Evolutionary conservation across 2,797 vertebrate genomes (phyloP).

Genomic region (Rhinatrema bivittatum): DNA sequence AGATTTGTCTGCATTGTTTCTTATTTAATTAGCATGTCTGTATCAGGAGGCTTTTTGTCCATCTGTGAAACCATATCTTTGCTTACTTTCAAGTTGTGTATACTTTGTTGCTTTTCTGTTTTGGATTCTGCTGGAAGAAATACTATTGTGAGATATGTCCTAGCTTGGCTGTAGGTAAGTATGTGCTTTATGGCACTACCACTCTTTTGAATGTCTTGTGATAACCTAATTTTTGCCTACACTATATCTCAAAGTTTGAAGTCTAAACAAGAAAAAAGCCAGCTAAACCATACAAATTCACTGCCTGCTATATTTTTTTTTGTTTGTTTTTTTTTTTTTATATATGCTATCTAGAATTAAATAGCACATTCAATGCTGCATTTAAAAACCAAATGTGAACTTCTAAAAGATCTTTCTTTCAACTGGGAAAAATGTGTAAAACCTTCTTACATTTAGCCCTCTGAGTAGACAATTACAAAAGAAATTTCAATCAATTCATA

Average conservation of each 20-base stretch:
- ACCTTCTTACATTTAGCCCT: no score
- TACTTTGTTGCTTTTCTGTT: constrained; percentile 21
- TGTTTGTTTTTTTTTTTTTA: no score
- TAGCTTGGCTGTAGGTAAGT: constrained; percentile 30
- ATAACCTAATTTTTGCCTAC: constrained; percentile 21
- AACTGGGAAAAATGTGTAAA: no score
- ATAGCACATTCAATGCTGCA: no score
- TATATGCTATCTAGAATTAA: no score
- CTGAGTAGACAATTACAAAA: constrained; percentile 22
- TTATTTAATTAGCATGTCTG: constrained; percentile 35
- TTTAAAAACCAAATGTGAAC: no score
- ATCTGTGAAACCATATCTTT: constrained; percentile 43
- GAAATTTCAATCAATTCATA: constrained; percentile 31
- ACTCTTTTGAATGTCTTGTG: constrained; percentile 29
- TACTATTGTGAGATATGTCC: constrained; percentile 29
- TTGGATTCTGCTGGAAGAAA: constrained; percentile 16
- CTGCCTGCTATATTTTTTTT: no score
- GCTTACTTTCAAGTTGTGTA: constrained; percentile 28
- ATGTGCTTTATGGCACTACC: constrained; percentile 22
- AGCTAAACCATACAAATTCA: no score
- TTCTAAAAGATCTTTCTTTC: no score
- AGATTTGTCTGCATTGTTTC: constrained; percentile 22
- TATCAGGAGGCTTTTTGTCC: constrained; percentile 21
- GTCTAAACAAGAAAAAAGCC: not conserved
- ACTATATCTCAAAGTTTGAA: constrained; percentile 38